These are phyloP conservation scores for Danio jaintianensis DNA, from an alignment of 2,797 vertebrate species.

Conservation along the genomic window DNA sequence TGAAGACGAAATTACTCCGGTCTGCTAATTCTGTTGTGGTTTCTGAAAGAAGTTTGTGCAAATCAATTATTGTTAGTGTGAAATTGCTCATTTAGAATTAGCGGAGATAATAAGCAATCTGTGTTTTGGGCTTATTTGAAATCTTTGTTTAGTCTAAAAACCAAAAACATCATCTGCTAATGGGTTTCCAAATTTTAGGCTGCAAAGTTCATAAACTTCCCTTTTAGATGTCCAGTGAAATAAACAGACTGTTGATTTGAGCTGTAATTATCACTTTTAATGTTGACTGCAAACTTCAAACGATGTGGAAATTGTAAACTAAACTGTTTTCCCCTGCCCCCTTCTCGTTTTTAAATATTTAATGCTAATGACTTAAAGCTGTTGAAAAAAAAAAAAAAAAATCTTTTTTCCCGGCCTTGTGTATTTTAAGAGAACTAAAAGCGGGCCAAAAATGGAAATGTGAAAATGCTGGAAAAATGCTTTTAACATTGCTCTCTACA, in stretches of 20 bases:
- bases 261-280: constrained; percentile 45
- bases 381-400: neutral
- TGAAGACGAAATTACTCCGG: constrained; percentile 12
- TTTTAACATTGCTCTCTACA: neutral
- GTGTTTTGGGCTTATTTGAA: constrained; percentile 19
- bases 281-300: constrained; percentile 25
- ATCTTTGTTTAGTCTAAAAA: constrained; percentile 24
- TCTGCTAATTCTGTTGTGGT: constrained; percentile 16
- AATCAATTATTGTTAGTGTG: constrained; percentile 38
- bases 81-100: constrained; percentile 46
- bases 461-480: too few species aligned
- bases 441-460: neutral
- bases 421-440: neutral
- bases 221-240: constrained; percentile 28
- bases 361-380: neutral
- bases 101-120: constrained; percentile 33
- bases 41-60: neutral
- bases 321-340: neutral
- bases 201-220: constrained; percentile 15
- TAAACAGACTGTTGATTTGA: constrained; percentile 33
- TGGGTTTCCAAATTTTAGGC: constrained; percentile 20
- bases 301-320: constrained; percentile 8
- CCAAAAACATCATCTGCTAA: constrained; percentile 32
- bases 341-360: neutral
- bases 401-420: neutral